Percentiles rank a stretch among this genome's conserved stretches.
Evolutionary conservation across 2,888 invertebrate genomes (phyloP).

Genomic region (Rhodophaea formosa): DNA sequence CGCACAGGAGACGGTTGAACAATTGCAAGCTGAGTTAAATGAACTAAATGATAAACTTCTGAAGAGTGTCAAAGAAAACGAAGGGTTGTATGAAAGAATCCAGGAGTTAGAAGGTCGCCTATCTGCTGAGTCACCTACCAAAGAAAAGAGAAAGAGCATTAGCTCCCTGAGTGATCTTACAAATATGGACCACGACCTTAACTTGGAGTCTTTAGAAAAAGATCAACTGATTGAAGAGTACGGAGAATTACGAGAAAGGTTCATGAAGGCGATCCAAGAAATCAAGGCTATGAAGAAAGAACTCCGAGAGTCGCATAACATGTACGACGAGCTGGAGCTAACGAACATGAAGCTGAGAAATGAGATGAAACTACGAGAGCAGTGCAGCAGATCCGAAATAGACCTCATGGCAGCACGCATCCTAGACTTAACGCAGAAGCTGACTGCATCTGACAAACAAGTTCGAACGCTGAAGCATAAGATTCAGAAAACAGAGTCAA

Average conservation of each 20-base stretch:
- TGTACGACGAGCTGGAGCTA: conserved; percentile 89
- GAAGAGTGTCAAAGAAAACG: conserved; percentile 89
- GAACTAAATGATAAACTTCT: conserved; percentile 84
- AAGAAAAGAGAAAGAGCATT: conserved; percentile 84
- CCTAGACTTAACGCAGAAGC: conserved; percentile 90
- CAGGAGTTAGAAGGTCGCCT: conserved; percentile 86
- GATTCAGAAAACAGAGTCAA: conserved; percentile 87
- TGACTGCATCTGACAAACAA: conserved; percentile 90
- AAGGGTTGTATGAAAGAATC: conserved; percentile 85
- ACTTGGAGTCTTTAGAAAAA: conserved; percentile 87
- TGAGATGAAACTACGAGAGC: conserved; percentile 84
- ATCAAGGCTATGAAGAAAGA: conserved; percentile 91
- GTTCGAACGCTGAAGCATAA: conserved; percentile 90
- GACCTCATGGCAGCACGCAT: conserved; percentile 91
- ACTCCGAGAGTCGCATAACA: conserved; percentile 88
- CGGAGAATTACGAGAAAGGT: conserved; percentile 87
- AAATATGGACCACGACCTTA: conserved; percentile 88
- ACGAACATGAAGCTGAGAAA: conserved; percentile 88
- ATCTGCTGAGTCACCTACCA: conserved; percentile 72
- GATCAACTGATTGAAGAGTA: conserved; percentile 91
- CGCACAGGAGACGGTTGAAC: conserved; percentile 84
- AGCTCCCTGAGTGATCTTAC: conserved; percentile 91
- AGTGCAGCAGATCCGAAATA: conserved; percentile 86
- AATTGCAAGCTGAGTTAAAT: conserved; percentile 85
- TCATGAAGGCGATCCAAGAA: conserved; percentile 91